A percentile compares a stretch with the other conserved stretches of the same genome.
Conservation (phyloP, 2,888 invertebrate genomes). For the Hipparchia sbordonii region DNA sequence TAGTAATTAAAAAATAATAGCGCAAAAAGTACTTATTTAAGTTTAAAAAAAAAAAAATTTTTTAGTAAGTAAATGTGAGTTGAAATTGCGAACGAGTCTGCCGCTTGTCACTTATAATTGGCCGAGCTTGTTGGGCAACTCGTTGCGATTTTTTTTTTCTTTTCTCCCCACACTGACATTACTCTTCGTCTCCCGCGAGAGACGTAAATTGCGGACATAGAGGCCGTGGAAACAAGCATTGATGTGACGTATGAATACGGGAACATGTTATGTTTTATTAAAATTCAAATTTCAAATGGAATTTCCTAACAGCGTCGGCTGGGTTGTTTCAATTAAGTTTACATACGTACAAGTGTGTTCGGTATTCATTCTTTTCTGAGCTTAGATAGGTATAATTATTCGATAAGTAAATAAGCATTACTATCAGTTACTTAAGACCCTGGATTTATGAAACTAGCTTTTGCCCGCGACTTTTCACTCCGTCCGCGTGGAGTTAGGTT, state of each 20-base stretch:
- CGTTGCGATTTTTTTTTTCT: conserved; percentile 70
- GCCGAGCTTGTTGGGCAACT: conserved; percentile 79
- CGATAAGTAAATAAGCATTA: neutral
- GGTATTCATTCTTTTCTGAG: neutral
- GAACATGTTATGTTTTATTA: conserved; percentile 72
- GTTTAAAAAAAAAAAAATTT: conserved; percentile 32
- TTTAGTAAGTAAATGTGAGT: conserved; percentile 50
- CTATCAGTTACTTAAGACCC: no score
- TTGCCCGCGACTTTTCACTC: no score
- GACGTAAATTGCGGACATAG: conserved; percentile 77
- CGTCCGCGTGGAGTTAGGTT: no score
- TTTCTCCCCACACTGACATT: conserved; percentile 73
- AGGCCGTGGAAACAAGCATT: conserved; percentile 73
- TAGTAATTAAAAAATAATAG: conserved; percentile 21
- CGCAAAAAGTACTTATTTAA: conserved; percentile 15
- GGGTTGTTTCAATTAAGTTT: conserved; percentile 45
- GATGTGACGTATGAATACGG: conserved; percentile 77
- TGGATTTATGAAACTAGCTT: no score
- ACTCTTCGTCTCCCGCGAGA: conserved; percentile 81
- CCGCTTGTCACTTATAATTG: conserved; percentile 82
- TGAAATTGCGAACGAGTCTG: conserved; percentile 73
- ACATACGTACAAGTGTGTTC: conserved; percentile 31
- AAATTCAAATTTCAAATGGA: conserved; percentile 70
- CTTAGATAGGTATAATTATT: neutral
- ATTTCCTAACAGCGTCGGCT: conserved; percentile 45